phyloP scores from a whole-genome alignment of 2,113 vertebrate species.

The Oreochromis spilurus region DNA sequence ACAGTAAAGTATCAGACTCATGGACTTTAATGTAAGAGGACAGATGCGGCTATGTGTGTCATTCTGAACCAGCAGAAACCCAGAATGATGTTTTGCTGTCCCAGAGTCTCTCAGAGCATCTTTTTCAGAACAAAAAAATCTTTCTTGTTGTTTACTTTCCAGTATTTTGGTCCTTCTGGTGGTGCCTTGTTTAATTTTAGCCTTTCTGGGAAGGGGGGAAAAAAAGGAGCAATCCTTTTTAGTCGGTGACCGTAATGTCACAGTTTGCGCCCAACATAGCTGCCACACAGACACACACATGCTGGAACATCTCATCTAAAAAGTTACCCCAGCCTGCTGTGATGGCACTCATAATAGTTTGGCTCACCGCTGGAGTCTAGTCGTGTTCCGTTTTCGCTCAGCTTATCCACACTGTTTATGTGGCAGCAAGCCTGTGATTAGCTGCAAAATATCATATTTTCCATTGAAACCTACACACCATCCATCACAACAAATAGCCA shows the following conservation, averaged over 20 bases:
- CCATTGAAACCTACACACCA: background rate
- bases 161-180: background rate
- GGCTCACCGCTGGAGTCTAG: background rate
- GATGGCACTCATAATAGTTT: background rate
- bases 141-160: background rate
- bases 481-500: constrained; percentile 2
- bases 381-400: background rate
- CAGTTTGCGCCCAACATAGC: constrained; percentile 5
- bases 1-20: background rate
- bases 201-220: background rate
- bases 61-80: background rate
- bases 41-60: background rate
- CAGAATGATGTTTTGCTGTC: background rate
- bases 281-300: background rate
- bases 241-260: background rate
- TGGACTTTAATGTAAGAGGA: background rate
- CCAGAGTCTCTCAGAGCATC: background rate
- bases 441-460: constrained; percentile 6
- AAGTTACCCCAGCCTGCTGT: constrained; percentile 1
- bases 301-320: constrained; percentile 10
- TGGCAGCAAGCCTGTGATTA: constrained; percentile 10
- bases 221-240: background rate
- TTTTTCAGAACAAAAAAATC: background rate
- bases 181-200: background rate
- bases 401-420: background rate